Base-by-base conservation (phyloP, 2,113 vertebrate species). In the Hippopotamus amphibius region DNA sequence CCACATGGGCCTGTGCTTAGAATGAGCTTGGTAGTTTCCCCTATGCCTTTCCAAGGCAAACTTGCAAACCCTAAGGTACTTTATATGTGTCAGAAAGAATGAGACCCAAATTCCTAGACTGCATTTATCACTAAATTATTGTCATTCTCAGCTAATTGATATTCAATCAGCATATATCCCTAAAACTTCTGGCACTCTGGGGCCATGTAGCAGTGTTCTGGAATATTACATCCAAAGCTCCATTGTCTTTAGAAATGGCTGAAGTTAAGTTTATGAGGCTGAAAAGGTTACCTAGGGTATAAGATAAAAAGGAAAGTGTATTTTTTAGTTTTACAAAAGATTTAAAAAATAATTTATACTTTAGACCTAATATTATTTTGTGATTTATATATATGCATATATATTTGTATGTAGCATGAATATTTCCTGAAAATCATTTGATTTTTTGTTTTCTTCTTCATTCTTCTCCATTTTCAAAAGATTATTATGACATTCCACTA, bases 201-300 rank as follows among this genome's bases (percentile, higher is more conserved):
- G 19, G 1, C 33, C 12, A 43, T 4, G 4, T 5, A 59, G 46
- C 17, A 41, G 48, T 33, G 41, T 88, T 90, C n/a, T 33, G 24
- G 68, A 87, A 86, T 3, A 79, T 82, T 71, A 37, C 0, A 50
- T 37, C 50, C 66, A 90, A 65, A 93, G 41, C 17, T 88, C 72
- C 0, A 0, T 63, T 91, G 28, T 65, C 21, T n/a, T 88, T 91
- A 48, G 63, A 87, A 93, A 22, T 66, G 3, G 9, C 14, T 69
- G 2, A 48, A 79, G 37, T 95, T 87, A 48, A 72, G 86, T 90
- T 87, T 90, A n/a, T 74, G n/a, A 95, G 30, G 16, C 41, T 30
- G 30, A 90, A 83, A 48, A 92, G 13, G 19, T 53, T 80, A n/a
- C 7, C 5, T 61, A 19, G 0, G 13, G 4, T 37, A 26, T 79